Conservation (phyloP, 1,140 invertebrate species). For the Lepeophtheirus salmonis region DNA sequence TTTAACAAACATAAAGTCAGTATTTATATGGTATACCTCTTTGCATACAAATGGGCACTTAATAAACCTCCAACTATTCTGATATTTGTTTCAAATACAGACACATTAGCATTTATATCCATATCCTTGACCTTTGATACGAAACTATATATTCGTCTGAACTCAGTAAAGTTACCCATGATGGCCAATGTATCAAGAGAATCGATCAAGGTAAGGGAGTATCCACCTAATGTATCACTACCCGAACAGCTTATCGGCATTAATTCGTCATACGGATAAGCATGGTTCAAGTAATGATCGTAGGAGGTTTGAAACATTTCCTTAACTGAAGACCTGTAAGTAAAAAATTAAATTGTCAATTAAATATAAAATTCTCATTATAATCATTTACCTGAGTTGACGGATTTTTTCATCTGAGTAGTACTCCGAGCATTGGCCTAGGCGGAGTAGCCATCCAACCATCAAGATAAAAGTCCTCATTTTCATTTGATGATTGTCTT, state of each 20-base stretch:
- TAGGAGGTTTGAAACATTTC: conserved; percentile 93
- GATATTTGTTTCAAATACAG: conserved; percentile 99
- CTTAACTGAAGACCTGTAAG: conserved; percentile 45
- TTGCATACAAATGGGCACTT: conserved; percentile 81
- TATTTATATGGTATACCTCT: conserved; percentile 34
- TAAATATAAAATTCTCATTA: too few species aligned
- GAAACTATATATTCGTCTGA: conserved; percentile 45
- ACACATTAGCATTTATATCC: conserved; percentile 94
- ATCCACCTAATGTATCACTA: conserved; percentile 31
- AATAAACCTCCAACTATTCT: conserved; percentile 87
- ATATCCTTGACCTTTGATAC: conserved; percentile 48
- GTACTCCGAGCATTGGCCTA: too few species aligned
- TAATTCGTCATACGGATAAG: conserved; percentile 92
- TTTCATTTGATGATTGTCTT: too few species aligned
- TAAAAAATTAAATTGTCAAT: too few species aligned
- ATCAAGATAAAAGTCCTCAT: too few species aligned
- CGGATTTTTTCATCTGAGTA: too few species aligned
- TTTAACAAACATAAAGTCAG: background rate
- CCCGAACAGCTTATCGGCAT: conserved; percentile 44
- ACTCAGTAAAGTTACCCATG: conserved; percentile 90
- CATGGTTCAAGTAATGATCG: conserved; percentile 78
- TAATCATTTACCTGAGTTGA: too few species aligned
- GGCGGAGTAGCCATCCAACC: too few species aligned
- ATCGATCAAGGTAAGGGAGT: conserved; percentile 91
- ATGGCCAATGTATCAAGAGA: conserved; percentile 85